Evolutionary conservation across 1,140 invertebrate genomes (phyloP).

Genomic region (Zaprionus gabonicus): DNA sequence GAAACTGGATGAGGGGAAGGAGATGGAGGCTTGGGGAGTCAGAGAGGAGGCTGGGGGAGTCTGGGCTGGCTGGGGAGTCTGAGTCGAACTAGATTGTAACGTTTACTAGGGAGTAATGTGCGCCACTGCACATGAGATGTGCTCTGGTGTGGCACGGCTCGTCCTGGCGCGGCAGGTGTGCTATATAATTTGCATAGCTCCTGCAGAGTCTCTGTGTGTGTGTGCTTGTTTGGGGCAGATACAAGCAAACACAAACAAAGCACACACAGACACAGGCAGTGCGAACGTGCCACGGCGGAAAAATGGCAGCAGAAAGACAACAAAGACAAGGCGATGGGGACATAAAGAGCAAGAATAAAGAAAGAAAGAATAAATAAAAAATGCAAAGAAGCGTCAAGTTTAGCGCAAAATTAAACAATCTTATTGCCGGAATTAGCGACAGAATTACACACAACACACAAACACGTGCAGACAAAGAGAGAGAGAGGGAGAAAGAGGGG

Average conservation of each 20-base stretch:
- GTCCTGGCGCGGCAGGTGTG: constrained; percentile 47
- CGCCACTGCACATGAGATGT: constrained; percentile 77
- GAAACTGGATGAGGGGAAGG: background rate
- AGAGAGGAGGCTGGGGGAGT: background rate
- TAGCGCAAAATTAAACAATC: constrained; percentile 83
- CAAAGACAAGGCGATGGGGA: constrained; percentile 35
- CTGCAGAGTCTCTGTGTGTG: constrained; percentile 7
- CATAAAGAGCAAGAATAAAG: constrained; percentile 19
- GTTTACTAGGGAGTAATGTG: constrained; percentile 77
- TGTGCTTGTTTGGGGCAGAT: constrained; percentile 32
- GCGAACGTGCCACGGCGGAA: constrained; percentile 46
- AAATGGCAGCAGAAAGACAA: constrained; percentile 44
- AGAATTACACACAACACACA: constrained; percentile 76
- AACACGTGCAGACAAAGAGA: background rate
- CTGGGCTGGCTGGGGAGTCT: background rate
- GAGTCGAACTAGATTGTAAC: constrained; percentile 70
- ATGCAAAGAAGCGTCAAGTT: constrained; percentile 77
- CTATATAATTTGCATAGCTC: constrained; percentile 79
- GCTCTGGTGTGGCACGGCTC: constrained; percentile 4
- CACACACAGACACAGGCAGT: constrained; percentile 3
- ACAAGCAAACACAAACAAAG: constrained; percentile 35
- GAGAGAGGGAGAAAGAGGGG: no score
- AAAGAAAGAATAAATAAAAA: constrained; percentile 14
- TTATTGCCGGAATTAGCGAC: constrained; percentile 82
- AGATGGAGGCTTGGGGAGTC: background rate